Evolutionary conservation across 2,888 invertebrate genomes (phyloP), one percentile per base, ranked within the genome.

Genomic region (Hoplodrina ambigua): DNA sequence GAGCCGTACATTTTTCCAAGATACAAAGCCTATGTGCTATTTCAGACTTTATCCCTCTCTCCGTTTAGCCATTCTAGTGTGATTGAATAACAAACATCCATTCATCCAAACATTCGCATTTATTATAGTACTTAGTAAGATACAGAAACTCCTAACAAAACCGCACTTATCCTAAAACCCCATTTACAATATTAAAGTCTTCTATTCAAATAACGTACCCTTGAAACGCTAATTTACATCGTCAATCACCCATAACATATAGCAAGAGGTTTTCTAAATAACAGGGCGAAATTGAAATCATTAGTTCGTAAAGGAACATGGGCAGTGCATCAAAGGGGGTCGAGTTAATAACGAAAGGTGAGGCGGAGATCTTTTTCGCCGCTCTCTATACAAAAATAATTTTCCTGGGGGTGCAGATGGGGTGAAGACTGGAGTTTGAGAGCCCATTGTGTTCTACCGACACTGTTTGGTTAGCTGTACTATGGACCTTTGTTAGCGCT

Each of bases 331-430:
- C 93, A 94, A 94, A 94, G 90, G 92, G 88, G 86, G 80, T 86
- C 84, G 84, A 92, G 94, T 95, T 94, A 94, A 95, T 94, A 94
- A 94, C 84, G 92, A 90, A 94, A 94, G 94, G 93, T 92, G 93
- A 93, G 90, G 90, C 88, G 75, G 89, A 91, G 92, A 92, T 93
- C 89, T 92, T 92, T 92, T 92, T 89, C 91, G 87, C 86, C 85
- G 84, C 88, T 90, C 89, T 90, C 89, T 87, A 89, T 91, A 90
- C 87, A 93, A 91, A 93, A 94, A 93, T 92, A 88, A 91, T 86
- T 85, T 86, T 88, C 78, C 75, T 55, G 41, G 84, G 87, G 86
- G 83, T 82, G 84, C 70, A 56, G 67, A 74, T 81, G 68, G 81
- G 72, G 74, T 77, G 80, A 71, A 78, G 77, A 80, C 76, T 49